Conservation (phyloP, 2,113 vertebrate genomes). For the Ageneiosus marmoratus region DNA sequence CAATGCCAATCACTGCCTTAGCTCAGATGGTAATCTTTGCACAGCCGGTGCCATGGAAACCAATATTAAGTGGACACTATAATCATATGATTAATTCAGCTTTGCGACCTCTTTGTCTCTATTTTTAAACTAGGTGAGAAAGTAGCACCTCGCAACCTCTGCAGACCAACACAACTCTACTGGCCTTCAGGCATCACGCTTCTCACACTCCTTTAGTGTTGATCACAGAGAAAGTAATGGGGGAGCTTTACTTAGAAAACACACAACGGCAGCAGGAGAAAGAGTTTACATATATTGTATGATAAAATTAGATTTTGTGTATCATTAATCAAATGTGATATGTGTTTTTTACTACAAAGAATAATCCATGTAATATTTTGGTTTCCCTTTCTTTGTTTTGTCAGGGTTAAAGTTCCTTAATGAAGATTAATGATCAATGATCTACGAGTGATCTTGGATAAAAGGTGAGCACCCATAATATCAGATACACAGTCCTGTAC, state of each 20-base stretch:
- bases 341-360: neutral
- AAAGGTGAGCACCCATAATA: conserved; percentile 38
- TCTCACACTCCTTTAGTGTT: conserved; percentile 2
- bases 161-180: neutral
- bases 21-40: conserved; percentile 42
- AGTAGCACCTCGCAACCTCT: conserved; percentile 32
- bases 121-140: conserved; percentile 56
- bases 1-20: conserved; percentile 45
- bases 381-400: conserved; percentile 23
- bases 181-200: conserved; percentile 19
- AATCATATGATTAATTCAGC: conserved; percentile 61
- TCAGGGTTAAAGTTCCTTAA: conserved; percentile 40
- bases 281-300: conserved; percentile 1
- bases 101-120: conserved; percentile 54
- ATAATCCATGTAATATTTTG: conserved; percentile 1
- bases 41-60: conserved; percentile 56
- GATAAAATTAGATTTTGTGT: neutral
- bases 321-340: neutral
- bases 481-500: conserved; percentile 7
- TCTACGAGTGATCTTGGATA: conserved; percentile 13
- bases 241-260: conserved; percentile 24
- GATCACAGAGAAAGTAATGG: conserved; percentile 26
- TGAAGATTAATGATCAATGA: conserved; percentile 25
- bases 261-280: neutral
- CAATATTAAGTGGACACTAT: conserved; percentile 58